These are phyloP conservation scores for Bursaphelenchus mucronatus DNA, from an alignment of 1,140 invertebrate species.

Conservation along the genomic window DNA sequence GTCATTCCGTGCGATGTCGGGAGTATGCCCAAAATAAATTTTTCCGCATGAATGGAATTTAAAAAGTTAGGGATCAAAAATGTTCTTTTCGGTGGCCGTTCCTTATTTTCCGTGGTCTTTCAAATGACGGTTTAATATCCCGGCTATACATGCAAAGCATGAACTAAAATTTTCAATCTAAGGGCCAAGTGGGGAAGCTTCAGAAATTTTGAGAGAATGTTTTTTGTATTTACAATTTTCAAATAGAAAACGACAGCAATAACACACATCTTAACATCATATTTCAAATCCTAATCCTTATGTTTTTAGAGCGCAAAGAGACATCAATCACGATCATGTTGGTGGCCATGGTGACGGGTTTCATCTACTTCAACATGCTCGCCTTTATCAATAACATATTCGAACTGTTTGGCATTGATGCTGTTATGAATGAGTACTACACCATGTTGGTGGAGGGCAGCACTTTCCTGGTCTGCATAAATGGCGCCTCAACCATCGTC, in stretches of 20 bases:
- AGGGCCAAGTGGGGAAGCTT: too few relatives aligned
- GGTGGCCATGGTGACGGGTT: conserved; percentile 26
- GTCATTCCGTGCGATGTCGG: too few relatives aligned
- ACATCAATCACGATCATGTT: conserved; percentile 30
- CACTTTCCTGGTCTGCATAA: conserved; percentile 24
- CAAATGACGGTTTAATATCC: too few relatives aligned
- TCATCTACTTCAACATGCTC: conserved; percentile 28
- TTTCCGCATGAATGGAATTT: too few relatives aligned
- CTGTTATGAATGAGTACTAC: conserved; percentile 2
- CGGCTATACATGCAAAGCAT: too few relatives aligned
- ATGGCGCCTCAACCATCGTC: conserved; percentile 21
- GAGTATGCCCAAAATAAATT: too few relatives aligned
- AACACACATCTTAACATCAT: neutral
- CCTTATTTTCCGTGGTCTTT: too few relatives aligned
- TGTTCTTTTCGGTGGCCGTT: too few relatives aligned
- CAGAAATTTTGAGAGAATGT: neutral
- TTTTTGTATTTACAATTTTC: neutral
- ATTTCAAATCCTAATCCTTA: neutral
- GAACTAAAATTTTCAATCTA: too few relatives aligned
- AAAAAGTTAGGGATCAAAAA: too few relatives aligned
- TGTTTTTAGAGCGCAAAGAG: conserved; percentile 33
- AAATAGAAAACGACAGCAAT: neutral
- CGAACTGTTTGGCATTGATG: conserved; percentile 8
- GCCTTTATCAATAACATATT: conserved; percentile 35
- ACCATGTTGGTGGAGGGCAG: conserved; percentile 24